phyloP scores from a whole-genome alignment of 2,888 invertebrate genomes.

The Gari tellinella region DNA sequence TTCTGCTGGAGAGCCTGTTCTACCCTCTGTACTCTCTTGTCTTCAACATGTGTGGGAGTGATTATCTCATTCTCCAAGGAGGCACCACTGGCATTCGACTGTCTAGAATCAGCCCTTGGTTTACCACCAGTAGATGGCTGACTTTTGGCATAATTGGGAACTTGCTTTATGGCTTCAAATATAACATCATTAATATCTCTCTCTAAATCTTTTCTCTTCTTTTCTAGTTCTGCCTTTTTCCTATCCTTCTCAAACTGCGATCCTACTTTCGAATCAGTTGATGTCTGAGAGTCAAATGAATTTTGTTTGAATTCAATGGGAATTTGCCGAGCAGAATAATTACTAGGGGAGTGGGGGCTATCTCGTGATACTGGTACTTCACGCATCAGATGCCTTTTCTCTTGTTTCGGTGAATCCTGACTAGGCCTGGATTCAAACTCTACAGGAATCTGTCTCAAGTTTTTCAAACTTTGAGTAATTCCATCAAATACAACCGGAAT shows the following conservation, averaged over 20 bases:
- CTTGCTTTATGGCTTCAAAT: constrained; percentile 55
- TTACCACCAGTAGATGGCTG: background rate
- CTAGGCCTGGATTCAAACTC: constrained; percentile 23
- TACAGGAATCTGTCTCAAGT: constrained; percentile 46
- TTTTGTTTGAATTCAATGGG: constrained; percentile 41
- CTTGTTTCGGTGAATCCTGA: constrained; percentile 7
- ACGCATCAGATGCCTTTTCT: constrained; percentile 2
- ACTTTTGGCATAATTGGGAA: constrained; percentile 39
- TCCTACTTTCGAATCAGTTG: constrained; percentile 31
- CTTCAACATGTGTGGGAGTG: constrained; percentile 40
- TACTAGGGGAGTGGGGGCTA: constrained; percentile 8
- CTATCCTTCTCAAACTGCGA: constrained; percentile 38
- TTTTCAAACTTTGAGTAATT: constrained; percentile 37
- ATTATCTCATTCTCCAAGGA: constrained; percentile 46
- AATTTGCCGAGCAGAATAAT: constrained; percentile 27
- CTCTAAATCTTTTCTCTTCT: constrained; percentile 47
- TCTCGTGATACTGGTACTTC: constrained; percentile 24
- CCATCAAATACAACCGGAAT: constrained; percentile 58
- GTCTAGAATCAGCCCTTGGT: constrained; percentile 22
- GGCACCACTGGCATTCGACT: constrained; percentile 15
- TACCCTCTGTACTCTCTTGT: constrained; percentile 35
- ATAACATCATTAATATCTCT: constrained; percentile 61
- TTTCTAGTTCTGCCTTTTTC: constrained; percentile 50
- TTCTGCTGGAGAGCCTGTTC: constrained; percentile 33
- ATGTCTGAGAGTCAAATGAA: constrained; percentile 21